Evolutionary conservation across 2,888 invertebrate species (phyloP), one percentile per base, ranked within the genome.

Genomic region (Rotaria macrura): DNA sequence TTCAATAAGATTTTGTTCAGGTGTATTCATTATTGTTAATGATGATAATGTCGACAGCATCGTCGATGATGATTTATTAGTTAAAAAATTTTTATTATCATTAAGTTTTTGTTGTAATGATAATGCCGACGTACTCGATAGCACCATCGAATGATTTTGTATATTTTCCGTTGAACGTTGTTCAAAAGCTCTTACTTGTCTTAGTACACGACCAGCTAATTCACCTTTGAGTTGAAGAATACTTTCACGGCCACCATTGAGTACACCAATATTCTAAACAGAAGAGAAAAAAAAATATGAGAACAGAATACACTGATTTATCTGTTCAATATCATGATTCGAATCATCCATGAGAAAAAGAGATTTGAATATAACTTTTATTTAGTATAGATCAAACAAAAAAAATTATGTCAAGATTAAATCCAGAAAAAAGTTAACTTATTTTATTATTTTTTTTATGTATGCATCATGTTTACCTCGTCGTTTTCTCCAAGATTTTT

Each of bases 161-260:
- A 65, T 65, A 65, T 65, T 65, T 34, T 65, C 65, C 17, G 65
- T 34, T 38, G 79, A 43, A 43, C 79, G 79, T 79, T 79, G 40
- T 79, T 79, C 79, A n/a, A 79, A 79, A 12, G 79, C 79, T 79
- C 40, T n/a, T 43, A 79, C 79, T 79, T 79, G 79, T n/a, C 79
- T 17, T n/a, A 79, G 20, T n/a, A 79, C 79, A 43, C 79, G 79
- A 43, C 79, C 79, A 0, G 79, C 43, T n/a, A 79, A n/a, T 79
- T 79, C 79, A 43, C 43, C 79, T 79, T 79, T 40, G 5, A 79
- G n/a, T 79, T 79, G 79, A 43, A 79, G 79, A 43, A 79, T 43
- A 79, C 79, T 79, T 79, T 79, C 79, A n/a, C 79, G 79, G 10
- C 79, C 65, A 65, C 65, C 79, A 79, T 79, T 79, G 12, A 79